Base-by-base conservation (phyloP, 2,113 vertebrate species). In the Colistium nudipinnis region DNA sequence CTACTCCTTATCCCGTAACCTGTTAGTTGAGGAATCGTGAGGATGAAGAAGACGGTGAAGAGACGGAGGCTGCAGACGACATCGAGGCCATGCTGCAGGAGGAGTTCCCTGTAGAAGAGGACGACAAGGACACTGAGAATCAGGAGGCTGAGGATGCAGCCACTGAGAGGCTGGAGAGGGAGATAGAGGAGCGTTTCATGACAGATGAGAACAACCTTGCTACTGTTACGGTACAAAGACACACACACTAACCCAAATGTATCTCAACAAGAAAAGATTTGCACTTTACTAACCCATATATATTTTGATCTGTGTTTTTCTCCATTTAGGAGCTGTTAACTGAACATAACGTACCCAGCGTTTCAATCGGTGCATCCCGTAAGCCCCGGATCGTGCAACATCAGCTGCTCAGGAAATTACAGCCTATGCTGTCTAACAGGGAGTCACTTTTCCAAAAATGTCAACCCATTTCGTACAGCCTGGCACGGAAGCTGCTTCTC, bases 371-470 rank as follows among this genome's bases (percentile, higher is more conserved):
- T 35, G 92, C 93, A 62, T 74, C 90, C 41, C 89, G 85, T 47
- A 96, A 92, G 66, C 84, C 80, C 4, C 88, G 44, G 0, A 78
- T 94, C 0, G 90, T 97, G 19, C 76, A 19, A 35, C 91, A 91
- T 54, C 90, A 91, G 54, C 54, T 98, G 36, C 78, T 92, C n/a
- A 78, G 69, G 62, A 93, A 89, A 70, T 62, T 98, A 67, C 90
- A 92, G 64, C 83, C 93, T 4, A 75, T 98, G 41, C 47, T 94
- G 77, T 91, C 93, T 73, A 93, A 96, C 80, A 94, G 98, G 67
- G 92, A 81, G 38, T 95, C 96, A 48, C 92, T 98, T 63, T 97
- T 99, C 88, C 95, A 96, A 81, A 93, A 92, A 77, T 96, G 96
- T 81, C 94, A 93, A 62, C 91, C 94, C 19, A 66, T 98, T 76